Base-by-base conservation (phyloP, 2,113 vertebrate genomes). In the Rhinogobius similis region DNA sequence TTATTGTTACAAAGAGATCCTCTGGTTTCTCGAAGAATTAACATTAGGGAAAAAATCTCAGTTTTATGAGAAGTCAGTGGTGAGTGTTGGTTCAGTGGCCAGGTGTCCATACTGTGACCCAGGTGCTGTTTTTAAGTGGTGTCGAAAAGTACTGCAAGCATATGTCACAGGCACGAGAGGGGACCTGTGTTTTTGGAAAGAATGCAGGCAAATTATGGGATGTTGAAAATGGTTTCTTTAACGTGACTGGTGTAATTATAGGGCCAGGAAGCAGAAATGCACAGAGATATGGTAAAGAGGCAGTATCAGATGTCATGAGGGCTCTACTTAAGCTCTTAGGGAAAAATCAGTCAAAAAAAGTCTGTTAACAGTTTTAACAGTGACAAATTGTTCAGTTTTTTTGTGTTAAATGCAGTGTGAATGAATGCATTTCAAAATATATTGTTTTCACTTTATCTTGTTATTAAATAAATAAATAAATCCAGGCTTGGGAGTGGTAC, bases 151-250 rank as follows among this genome's bases (percentile, higher is more conserved):
- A 64, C 68, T 0, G 8, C 64, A n/a, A 5, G 62, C 53, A 16
- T 16, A 23, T 71, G 78, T 74, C 4, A n/a, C 52, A 50, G 20
- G 53, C 68, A 68, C 32, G 4, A 58, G 72, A 63, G 52, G 55
- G 83, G 75, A 82, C 67, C 50, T 41, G 76, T 32, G 38, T 32
- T 41, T 20, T 46, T 65, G 74, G 71, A 79, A 86, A 69, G 74
- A 90, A 88, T 83, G 76, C 56, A 56, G 63, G 21, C 3, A 85
- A 88, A 82, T 83, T 62, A 89, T 78, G 83, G 81, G 78, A 85
- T 75, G 50, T 36, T 3, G 24, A 75, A 73, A 83, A 61, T 64
- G 24, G 21, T 58, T n/a, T 48, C 62, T 69, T 80, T 73, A 63
- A 85, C 79, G 75, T 66, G 63, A 23, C 81, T 62, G 77, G 46